Evolutionary conservation across 2,888 invertebrate species (phyloP).

Genomic region (Lithophane semibrunnea): DNA sequence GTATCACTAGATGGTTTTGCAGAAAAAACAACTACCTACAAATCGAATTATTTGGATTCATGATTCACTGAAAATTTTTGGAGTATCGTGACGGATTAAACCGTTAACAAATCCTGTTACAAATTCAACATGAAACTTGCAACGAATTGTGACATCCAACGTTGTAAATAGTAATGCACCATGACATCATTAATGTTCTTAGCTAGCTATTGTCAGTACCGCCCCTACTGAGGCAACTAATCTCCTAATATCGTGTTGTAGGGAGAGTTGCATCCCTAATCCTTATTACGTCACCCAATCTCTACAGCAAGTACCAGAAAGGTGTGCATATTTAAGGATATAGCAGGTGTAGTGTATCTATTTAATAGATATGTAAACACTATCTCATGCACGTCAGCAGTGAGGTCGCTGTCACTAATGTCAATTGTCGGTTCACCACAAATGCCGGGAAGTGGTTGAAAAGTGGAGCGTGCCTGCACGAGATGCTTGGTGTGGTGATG

Average conservation of each 20-base stretch:
- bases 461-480: too few relatives aligned
- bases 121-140: conserved; percentile 20
- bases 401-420: too few relatives aligned
- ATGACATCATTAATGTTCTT: conserved; percentile 30
- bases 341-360: background rate
- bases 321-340: background rate
- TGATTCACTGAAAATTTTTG: background rate
- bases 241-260: conserved; percentile 48
- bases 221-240: conserved; percentile 51
- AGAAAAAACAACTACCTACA: background rate
- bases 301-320: background rate
- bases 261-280: conserved; percentile 52
- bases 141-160: conserved; percentile 7
- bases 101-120: conserved; percentile 15
- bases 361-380: too few relatives aligned
- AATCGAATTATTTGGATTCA: background rate
- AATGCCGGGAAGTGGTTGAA: too few relatives aligned
- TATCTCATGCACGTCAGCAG: too few relatives aligned
- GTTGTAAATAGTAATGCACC: conserved; percentile 12
- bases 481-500: too few relatives aligned
- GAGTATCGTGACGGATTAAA: conserved; percentile 13
- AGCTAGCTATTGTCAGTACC: conserved; percentile 31
- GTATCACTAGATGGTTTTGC: background rate
- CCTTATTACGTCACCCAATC: conserved; percentile 53
- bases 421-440: too few relatives aligned